Percentiles rank a stretch among this genome's conserved stretches.
Conservation (phyloP, 2,797 vertebrate genomes). For the Hemitrygon akajei region DNA sequence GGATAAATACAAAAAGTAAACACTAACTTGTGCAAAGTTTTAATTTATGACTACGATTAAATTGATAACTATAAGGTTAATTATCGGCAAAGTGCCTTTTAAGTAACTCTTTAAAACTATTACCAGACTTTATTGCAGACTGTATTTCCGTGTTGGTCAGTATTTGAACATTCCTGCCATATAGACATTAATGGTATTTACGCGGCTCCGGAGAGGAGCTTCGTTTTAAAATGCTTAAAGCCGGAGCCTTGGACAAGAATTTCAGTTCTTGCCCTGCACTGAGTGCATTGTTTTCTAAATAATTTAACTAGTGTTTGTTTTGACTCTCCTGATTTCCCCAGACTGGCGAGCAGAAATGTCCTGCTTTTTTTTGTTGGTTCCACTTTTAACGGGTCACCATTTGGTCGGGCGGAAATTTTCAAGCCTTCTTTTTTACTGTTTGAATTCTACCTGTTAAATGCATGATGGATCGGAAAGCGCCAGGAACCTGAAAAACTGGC, state of each 20-base stretch:
- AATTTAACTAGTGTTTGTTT: conserved; percentile 13
- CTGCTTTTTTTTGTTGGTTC: conserved; percentile 28
- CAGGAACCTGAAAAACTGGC: conserved; percentile 89
- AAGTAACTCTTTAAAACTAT: background rate
- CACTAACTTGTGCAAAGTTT: too few relatives aligned
- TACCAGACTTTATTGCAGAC: background rate
- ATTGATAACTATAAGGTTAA: background rate
- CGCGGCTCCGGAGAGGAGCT: too few relatives aligned
- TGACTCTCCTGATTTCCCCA: background rate
- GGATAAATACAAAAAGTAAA: background rate
- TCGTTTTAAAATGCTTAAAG: background rate
- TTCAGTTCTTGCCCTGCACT: background rate
- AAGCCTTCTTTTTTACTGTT: conserved; percentile 32
- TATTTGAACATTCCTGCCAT: background rate
- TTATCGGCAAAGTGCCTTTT: background rate
- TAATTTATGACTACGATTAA: background rate
- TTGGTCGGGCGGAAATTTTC: conserved; percentile 32
- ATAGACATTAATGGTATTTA: background rate
- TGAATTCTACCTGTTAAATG: conserved; percentile 49
- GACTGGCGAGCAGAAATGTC: conserved; percentile 8
- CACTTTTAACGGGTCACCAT: conserved; percentile 32
- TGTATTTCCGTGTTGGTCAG: background rate
- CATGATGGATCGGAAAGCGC: conserved; percentile 72
- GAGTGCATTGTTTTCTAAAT: background rate
- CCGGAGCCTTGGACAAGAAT: background rate